These are phyloP conservation scores for Chloroceryle amazona DNA, from an alignment of 2,797 vertebrate species.

Conservation along the genomic window DNA sequence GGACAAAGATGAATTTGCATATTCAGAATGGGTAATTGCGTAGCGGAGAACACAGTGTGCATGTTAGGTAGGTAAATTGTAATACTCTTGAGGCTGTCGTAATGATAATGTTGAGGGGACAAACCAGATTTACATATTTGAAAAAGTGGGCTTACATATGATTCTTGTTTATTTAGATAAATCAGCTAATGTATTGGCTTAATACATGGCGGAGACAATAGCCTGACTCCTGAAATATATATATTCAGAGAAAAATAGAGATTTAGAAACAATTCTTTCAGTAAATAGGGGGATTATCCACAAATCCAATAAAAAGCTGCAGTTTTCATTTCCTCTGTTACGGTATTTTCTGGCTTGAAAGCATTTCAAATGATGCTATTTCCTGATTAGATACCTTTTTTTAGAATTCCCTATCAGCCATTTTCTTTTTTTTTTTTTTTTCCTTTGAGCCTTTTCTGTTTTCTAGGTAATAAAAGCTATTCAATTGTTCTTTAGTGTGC, in stretches of 20 bases:
- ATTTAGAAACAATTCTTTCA: not conserved
- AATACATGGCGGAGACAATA: not conserved
- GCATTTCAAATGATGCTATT: not conserved
- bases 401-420: not conserved
- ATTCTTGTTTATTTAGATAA: not conserved
- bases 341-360: not conserved
- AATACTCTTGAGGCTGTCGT: not conserved
- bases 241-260: slow-evolving; percentile 10
- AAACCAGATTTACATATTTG: slow-evolving; percentile 4
- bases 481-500: slow-evolving; percentile 1
- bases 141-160: not conserved
- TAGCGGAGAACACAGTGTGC: not conserved
- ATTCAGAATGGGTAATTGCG: not conserved
- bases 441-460: not conserved
- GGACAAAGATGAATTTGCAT: not conserved
- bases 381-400: not conserved
- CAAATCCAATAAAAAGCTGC: slow-evolving; percentile 25
- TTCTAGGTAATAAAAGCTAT: slow-evolving; percentile 1
- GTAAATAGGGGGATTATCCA: slow-evolving; percentile 11
- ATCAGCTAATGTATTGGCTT: not conserved
- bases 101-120: not conserved
- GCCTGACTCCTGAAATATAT: not conserved
- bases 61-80: not conserved
- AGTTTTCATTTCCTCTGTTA: not conserved
- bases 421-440: not conserved